Conservation (phyloP, 1,140 invertebrate genomes). For the Heliconius hermathena region DNA sequence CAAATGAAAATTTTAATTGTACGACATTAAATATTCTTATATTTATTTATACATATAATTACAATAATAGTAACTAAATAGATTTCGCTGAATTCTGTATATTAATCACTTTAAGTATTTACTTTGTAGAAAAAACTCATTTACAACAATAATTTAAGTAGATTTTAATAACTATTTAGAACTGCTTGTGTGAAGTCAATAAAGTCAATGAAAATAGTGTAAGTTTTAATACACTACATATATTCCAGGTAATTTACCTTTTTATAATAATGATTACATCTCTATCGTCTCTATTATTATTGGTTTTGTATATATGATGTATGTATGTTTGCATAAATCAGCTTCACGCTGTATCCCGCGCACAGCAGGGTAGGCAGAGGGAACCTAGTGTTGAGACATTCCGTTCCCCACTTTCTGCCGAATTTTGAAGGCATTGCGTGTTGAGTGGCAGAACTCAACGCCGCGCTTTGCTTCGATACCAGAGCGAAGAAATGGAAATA, state of each 20-base stretch:
- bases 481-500: too few relatives aligned
- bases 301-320: background rate
- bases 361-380: too few relatives aligned
- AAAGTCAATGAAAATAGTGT: background rate
- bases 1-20: background rate
- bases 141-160: background rate
- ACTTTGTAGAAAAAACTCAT: background rate
- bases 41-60: constrained; percentile 1
- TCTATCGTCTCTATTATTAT: background rate
- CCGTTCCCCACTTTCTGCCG: too few relatives aligned
- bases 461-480: too few relatives aligned
- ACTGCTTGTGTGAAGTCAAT: background rate
- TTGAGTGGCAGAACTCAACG: too few relatives aligned
- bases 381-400: too few relatives aligned
- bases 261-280: background rate
- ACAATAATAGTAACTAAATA: background rate
- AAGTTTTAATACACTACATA: background rate
- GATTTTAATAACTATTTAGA: constrained; percentile 6
- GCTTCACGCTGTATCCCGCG: too few relatives aligned
- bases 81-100: background rate
- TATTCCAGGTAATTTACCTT: constrained; percentile 1
- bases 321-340: too few relatives aligned
- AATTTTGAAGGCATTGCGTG: too few relatives aligned
- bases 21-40: background rate
- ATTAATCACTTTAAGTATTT: background rate